A percentile compares a stretch with the other conserved stretches of the same genome.
These are phyloP conservation scores for Orchestia grillus DNA, from an alignment of 1,140 invertebrate species.

Conservation along the genomic window DNA sequence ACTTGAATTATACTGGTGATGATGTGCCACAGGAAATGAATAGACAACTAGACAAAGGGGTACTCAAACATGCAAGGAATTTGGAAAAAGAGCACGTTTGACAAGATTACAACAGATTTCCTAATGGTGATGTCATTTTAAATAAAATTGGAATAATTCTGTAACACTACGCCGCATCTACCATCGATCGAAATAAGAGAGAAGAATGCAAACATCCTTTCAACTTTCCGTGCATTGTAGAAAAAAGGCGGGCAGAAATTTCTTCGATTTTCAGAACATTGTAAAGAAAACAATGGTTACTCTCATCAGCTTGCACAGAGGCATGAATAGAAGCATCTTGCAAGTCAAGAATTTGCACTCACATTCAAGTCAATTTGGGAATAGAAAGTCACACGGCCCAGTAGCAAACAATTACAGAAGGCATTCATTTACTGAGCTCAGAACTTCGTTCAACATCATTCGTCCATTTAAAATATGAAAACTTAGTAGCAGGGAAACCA, in stretches of 20 bases:
- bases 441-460: not conserved
- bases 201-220: too few relatives aligned
- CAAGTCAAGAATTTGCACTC: not conserved
- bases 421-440: not conserved
- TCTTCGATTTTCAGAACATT: not conserved
- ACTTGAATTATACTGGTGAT: not conserved
- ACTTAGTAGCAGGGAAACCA: not conserved
- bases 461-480: not conserved
- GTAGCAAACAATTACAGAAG: not conserved
- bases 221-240: too few relatives aligned
- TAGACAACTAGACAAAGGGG: not conserved
- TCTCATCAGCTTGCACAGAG: not conserved
- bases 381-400: not conserved
- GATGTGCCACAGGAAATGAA: not conserved
- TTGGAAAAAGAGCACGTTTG: not conserved
- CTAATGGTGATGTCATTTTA: not conserved
- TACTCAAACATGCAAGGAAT: not conserved
- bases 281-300: not conserved
- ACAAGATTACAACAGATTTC: not conserved
- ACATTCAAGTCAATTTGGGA: not conserved
- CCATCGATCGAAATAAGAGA: too few relatives aligned
- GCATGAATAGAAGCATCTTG: not conserved
- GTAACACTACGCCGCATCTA: not conserved
- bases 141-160: not conserved
- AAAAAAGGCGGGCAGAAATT: too few relatives aligned